Conservation (phyloP, 2,113 vertebrate genomes). For the Psittacus erithacus region DNA sequence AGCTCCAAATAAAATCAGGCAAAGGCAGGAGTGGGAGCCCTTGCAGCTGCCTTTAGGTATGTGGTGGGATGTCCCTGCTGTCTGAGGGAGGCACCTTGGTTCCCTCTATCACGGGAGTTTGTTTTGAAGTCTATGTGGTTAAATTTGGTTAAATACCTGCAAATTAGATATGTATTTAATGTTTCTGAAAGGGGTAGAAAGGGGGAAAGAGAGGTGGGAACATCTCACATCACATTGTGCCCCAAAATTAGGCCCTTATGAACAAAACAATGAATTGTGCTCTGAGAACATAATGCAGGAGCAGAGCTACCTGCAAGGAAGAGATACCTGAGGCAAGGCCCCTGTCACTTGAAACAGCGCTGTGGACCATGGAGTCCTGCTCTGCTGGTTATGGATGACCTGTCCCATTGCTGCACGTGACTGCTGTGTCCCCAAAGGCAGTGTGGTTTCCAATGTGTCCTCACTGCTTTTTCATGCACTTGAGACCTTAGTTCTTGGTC, state of each 20-base stretch:
- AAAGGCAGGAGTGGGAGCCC: neutral
- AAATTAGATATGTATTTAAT: neutral
- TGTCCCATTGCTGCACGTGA: neutral
- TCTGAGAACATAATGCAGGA: neutral
- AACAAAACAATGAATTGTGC: neutral
- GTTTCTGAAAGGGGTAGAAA: neutral
- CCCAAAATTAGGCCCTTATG: neutral
- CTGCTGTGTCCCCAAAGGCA: neutral
- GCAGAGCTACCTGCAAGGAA: neutral
- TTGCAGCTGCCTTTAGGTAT: neutral
- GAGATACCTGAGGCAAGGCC: neutral
- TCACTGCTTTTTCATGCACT: neutral
- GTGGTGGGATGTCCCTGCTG: neutral
- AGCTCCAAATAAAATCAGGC: neutral
- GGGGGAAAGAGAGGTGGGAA: neutral
- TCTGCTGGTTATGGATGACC: neutral
- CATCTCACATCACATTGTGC: no score
- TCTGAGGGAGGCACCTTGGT: neutral
- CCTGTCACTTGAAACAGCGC: neutral
- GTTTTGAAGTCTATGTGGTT: neutral
- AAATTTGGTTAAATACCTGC: neutral
- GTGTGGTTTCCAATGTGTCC: accelerated
- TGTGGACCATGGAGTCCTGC: neutral
- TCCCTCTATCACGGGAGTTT: neutral
- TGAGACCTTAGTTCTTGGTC: neutral